Base-by-base conservation (phyloP, 2,888 invertebrate genomes). In the Eumerus sabulonum region DNA sequence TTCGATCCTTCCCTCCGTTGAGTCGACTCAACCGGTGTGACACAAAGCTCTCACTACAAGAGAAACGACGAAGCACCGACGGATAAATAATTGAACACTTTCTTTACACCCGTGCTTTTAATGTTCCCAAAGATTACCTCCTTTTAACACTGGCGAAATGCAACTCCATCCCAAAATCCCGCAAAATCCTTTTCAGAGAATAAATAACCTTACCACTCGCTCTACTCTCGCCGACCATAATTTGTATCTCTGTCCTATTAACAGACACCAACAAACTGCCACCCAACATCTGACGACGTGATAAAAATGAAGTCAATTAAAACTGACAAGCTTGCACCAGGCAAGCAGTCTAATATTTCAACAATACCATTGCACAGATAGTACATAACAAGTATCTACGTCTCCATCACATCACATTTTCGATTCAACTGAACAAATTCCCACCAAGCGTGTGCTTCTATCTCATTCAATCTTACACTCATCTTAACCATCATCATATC, bases 391-490 rank as follows among this genome's bases (percentile, higher is more conserved):
- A 13, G 44, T n/a, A 3, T n/a, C n/a, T 27, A 27, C 7, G 27
- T 27, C 27, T 4, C 7, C 27, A 7, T 27, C 27, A 27, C 27
- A 27, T 27, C 27, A 27, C 7, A 4, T 27, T 27, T 4, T 2
- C 27, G 7, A 27, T 27, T 57, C 14, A 44, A 60, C 9, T 38
- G 48, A 50, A 5, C 57, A 40, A 16, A 36, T 45, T 53, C 13
- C 45, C 13, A 19, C 16, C 35, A 27, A 27, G 27, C 18, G 13
- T 11, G 18, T 47, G 35, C 60, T 47, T 27, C 59, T 54, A 40
- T 53, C 45, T 47, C 19, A 56, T 71, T 71, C 57, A 71, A 71
- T 72, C 57, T 53, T 27, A 44, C 59, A 57, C 51, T 42, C 72
- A 42, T 54, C 59, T 64, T 62, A 56, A 51, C 56, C 48, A 67